A percentile compares a stretch with the other conserved stretches of the same genome.
phyloP scores from a whole-genome alignment of 2,113 vertebrate species.

The Tauraco erythrolophus region DNA sequence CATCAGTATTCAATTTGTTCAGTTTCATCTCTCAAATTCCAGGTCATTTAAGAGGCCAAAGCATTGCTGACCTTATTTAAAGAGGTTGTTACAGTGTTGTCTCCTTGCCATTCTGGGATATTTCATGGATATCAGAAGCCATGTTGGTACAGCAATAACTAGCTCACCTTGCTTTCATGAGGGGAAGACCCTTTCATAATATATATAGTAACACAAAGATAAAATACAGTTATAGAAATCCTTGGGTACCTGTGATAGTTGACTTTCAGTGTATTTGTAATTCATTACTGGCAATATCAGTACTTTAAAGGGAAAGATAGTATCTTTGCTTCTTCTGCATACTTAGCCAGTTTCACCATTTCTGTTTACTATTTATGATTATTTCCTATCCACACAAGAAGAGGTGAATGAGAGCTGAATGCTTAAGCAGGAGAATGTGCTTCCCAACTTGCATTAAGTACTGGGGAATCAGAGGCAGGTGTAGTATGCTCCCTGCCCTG shows the following conservation, averaged over 20 bases:
- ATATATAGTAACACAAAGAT: background rate
- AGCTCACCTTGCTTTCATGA: background rate
- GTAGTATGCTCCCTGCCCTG: background rate
- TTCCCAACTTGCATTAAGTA: background rate
- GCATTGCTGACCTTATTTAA: background rate
- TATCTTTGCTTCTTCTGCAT: background rate
- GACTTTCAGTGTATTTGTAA: background rate
- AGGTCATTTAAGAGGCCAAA: background rate
- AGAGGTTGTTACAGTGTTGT: fast-evolving
- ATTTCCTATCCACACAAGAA: background rate
- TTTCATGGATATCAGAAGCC: background rate
- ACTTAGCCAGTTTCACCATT: background rate
- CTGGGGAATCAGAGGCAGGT: background rate
- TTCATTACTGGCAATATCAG: background rate
- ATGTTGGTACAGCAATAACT: background rate
- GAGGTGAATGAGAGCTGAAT: background rate
- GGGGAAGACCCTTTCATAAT: background rate
- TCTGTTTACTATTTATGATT: background rate
- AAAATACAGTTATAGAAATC: background rate
- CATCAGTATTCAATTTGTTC: background rate
- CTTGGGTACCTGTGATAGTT: background rate
- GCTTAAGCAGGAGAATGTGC: background rate
- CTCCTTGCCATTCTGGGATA: background rate
- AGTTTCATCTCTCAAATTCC: background rate
- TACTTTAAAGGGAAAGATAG: background rate